Evolutionary conservation across 2,797 vertebrate genomes (phyloP).

Genomic region (Siniperca scherzeri): DNA sequence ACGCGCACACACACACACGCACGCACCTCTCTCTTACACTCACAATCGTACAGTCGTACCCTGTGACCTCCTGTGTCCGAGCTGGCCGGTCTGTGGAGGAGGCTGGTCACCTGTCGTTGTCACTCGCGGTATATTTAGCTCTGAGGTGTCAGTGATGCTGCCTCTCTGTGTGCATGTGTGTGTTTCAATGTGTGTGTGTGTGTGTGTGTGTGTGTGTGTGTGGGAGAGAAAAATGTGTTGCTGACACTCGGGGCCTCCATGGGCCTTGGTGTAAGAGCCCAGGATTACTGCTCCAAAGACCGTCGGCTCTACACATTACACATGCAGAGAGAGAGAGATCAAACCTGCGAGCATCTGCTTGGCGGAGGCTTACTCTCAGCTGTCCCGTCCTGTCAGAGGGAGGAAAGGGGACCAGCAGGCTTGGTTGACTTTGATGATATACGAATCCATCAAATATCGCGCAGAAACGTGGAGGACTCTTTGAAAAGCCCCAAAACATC

Average conservation of each 20-base stretch:
- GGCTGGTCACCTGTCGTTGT: constrained; percentile 80
- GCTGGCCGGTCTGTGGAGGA: constrained; percentile 61
- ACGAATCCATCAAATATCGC: constrained; percentile 12
- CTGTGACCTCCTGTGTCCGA: constrained; percentile 70
- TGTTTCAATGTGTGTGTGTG: constrained; percentile 33
- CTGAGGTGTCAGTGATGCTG: constrained; percentile 79
- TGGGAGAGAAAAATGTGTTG: constrained; percentile 64
- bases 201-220: constrained; percentile 32
- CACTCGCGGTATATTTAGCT: constrained; percentile 83
- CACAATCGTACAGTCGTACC: constrained; percentile 53
- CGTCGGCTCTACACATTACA: constrained; percentile 72
- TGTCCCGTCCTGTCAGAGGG: constrained; percentile 65
- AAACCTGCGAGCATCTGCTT: constrained; percentile 73
- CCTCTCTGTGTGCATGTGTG: constrained; percentile 36
- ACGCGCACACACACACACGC: constrained; percentile 43
- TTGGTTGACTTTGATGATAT: constrained; percentile 18
- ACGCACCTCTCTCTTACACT: constrained; percentile 23
- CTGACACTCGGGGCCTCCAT: constrained; percentile 76
- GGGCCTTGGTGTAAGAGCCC: constrained; percentile 64
- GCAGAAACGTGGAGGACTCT: constrained; percentile 24
- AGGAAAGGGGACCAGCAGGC: constrained; percentile 14
- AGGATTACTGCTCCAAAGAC: constrained; percentile 72
- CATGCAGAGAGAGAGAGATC: constrained; percentile 60
- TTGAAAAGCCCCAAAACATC: constrained; percentile 19
- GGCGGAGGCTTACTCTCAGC: constrained; percentile 71